Conservation (phyloP, 37 sponge, comb jelly and placozoan genomes). For the Lycopodina hypogea region DNA sequence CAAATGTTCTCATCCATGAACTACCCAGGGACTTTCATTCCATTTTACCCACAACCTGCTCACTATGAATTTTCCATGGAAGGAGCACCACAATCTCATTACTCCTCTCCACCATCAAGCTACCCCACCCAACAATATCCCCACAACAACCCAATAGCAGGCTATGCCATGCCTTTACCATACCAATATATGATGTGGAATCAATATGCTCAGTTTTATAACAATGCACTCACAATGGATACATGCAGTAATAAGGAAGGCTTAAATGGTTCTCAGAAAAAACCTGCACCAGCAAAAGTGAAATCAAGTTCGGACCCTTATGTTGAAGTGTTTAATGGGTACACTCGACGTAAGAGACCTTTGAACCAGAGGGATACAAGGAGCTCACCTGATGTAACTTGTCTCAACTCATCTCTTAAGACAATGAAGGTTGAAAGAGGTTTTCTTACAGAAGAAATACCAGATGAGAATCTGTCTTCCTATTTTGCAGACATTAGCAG, state of each 20-base stretch:
- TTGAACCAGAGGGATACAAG: background rate
- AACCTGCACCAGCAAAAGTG: background rate
- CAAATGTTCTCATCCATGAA: background rate
- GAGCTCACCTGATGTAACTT: background rate
- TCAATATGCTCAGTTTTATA: background rate
- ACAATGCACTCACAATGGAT: background rate
- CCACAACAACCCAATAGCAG: background rate
- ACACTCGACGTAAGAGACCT: background rate
- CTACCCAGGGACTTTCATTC: background rate
- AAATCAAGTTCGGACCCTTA: background rate
- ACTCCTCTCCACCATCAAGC: background rate
- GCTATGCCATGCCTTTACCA: constrained; percentile 8
- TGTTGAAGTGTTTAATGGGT: too few relatives aligned
- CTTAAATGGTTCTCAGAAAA: background rate
- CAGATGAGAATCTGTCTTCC: background rate
- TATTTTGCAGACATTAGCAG: constrained; percentile 4
- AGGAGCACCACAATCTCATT: background rate
- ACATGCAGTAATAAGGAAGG: background rate
- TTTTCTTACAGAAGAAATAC: background rate
- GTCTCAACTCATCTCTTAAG: constrained; percentile 1
- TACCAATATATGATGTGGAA: background rate
- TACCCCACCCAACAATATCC: background rate
- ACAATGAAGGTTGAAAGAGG: background rate
- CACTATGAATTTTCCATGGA: constrained; percentile 8
- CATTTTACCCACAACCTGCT: constrained; percentile 2